Base-by-base conservation (phyloP, 1,140 invertebrate species). In the Drosophila trapezifrons region DNA sequence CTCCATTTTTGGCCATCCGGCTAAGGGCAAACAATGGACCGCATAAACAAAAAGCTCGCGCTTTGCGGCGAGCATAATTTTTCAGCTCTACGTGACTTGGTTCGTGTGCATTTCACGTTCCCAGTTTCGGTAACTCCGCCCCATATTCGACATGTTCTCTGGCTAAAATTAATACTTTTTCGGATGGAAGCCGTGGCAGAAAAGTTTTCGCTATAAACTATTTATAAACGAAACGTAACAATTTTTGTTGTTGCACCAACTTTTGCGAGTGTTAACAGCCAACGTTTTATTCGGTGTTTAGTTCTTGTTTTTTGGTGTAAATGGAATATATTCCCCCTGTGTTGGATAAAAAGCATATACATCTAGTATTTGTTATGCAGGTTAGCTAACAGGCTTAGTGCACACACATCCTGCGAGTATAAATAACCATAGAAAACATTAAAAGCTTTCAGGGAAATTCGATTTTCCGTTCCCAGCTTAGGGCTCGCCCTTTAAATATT, bases 11-110 rank as follows among this genome's bases (percentile, higher is more conserved):
- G 42, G 60, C 51, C 65, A 57, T 27, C 35, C 46, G 42, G 74
- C 40, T 20, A 56, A 77, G 43, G 58, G 65, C 75, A 77, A 76
- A 76, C 75, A 77, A 77, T 77, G 75, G 64, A 77, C 73, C 64
- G 74, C 73, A 69, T 77, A 60, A 77, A 77, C 75, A 77, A 77
- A 77, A 77, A 77, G 75, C 74, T 77, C 73, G 74, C 63, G 64
- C 47, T 76, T 69, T 77, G 63, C 43, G 71, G 74, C 74, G 17
- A 38, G 64, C 74, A 77, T 70, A 77, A 77, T 77, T 77, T 76
- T 77, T 62, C 75, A 77, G 64, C 29, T 55, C 43, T 77, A 77
- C 74, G 75, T 77, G 74, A 69, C 62, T 76, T 51, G 57, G 49
- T 66, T 55, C 63, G 71, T 57, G 52, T 75, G 62, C 55, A 58